Percentiles rank a stretch among this genome's conserved stretches.
phyloP scores from a whole-genome alignment of 1,140 invertebrate genomes.

The Physella acuta region DNA sequence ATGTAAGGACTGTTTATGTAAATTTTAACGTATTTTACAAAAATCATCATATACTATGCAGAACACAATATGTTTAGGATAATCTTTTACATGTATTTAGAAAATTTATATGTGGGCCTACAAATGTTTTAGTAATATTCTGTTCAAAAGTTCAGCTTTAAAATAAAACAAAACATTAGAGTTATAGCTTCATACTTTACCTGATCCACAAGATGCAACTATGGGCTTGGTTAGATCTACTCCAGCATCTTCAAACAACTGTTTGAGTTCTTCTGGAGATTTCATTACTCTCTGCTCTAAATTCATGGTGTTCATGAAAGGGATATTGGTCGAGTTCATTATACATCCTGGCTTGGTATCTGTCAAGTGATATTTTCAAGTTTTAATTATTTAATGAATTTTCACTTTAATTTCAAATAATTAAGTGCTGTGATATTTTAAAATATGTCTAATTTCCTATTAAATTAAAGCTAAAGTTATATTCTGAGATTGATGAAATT shows the following conservation, averaged over 20 bases:
- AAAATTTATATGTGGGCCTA: no score
- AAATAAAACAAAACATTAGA: no score
- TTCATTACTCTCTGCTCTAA: conserved; percentile 37
- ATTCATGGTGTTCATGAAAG: conserved; percentile 39
- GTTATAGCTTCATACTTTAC: no score
- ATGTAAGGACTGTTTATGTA: no score
- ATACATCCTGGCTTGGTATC: conserved; percentile 53
- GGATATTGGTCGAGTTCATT: conserved; percentile 41
- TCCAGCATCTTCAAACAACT: conserved; percentile 36
- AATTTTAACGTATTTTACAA: no score
- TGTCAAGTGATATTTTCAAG: conserved; percentile 15
- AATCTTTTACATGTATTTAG: no score
- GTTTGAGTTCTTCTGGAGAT: conserved; percentile 35
- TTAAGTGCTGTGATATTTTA: neutral
- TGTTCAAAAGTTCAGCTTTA: no score
- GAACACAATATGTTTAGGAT: no score
- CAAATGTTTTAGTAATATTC: no score
- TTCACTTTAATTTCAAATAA: neutral
- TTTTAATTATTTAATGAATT: neutral
- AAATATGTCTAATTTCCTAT: neutral
- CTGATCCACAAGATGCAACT: conserved; percentile 50
- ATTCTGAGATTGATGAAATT: neutral
- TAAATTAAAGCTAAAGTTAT: neutral
- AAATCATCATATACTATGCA: no score
- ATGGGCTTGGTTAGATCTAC: conserved; percentile 46